Evolutionary conservation across 64 coral and sea anemone species (phyloP), one percentile per base, ranked within the genome.

Genomic region (Acropora yongei): DNA sequence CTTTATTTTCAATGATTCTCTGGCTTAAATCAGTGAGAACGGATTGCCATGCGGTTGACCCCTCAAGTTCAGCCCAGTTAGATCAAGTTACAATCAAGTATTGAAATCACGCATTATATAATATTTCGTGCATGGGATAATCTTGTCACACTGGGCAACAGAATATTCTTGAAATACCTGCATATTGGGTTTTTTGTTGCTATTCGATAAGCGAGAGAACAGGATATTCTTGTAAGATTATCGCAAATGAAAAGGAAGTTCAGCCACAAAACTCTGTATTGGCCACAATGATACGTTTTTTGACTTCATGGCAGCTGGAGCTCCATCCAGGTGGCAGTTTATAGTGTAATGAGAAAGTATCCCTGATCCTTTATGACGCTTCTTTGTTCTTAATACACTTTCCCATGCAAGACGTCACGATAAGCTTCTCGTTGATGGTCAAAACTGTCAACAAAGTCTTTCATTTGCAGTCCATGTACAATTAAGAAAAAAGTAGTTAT

Each of bases 191-290:
- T 91, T 90, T 72, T 74, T 90, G 47, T 90, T 88, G 51, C 51
- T 0, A 55, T 55, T 7, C 51, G 5, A 55, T 55, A 55, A 55
- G 7, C 87, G 80, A 90, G 93, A 95, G 46, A 95, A 78, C 11
- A 95, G 47, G 43, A 90, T 95, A 80, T 95, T 90, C 58, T 95
- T 95, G 57, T 86, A 95, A 14, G 88, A 95, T 51, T 95, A 95
- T 68, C 88, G 74, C 49, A 95, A 86, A 60, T 49, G 58, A 47
- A 88, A 63, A 57, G 93, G 93, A 3, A 95, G 75, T 75, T 91
- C 82, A 77, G 88, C 81, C 39, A 95, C 72, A 90, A 91, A 95
- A 88, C 93, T 91, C 83, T 95, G 93, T 58, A 95, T 91, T 73
- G 88, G 88, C 93, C 93, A 95, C 17, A 95, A 50, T 80, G 93